Evolutionary conservation across 2,888 invertebrate genomes (phyloP).

Genomic region (Autographa pulchrina): DNA sequence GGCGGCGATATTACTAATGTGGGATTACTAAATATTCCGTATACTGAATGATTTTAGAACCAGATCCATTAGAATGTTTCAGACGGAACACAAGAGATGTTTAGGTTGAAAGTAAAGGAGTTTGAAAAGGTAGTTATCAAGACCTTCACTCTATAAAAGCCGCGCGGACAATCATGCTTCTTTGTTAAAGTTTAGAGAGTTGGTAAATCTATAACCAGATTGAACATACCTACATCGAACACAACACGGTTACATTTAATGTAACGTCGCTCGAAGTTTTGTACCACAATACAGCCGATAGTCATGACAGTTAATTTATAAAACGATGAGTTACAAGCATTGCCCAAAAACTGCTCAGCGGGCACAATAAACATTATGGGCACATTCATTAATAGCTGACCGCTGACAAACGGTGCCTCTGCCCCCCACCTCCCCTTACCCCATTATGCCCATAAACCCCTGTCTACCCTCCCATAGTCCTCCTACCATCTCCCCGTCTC

Average conservation of each 20-base stretch:
- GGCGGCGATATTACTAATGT: constrained; percentile 7
- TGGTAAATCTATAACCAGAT: constrained; percentile 29
- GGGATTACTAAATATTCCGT: neutral
- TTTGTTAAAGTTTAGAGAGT: neutral
- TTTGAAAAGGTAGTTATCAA: neutral
- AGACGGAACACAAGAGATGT: neutral
- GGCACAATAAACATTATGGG: constrained; percentile 86
- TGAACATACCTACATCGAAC: constrained; percentile 9
- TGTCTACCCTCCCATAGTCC: constrained; percentile 67
- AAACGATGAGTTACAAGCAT: constrained; percentile 82
- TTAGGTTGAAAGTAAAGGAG: neutral
- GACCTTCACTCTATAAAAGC: neutral
- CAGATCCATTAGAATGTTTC: neutral
- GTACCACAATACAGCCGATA: constrained; percentile 47
- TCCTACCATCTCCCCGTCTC: constrained; percentile 71
- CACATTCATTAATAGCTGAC: constrained; percentile 87
- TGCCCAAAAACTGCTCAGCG: constrained; percentile 82
- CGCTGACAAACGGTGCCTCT: constrained; percentile 85
- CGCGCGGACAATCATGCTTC: neutral
- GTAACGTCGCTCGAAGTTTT: constrained; percentile 33
- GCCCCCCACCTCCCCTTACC: constrained; percentile 73
- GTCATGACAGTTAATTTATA: constrained; percentile 80
- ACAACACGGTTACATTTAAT: constrained; percentile 42
- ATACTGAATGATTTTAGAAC: neutral
- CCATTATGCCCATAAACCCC: constrained; percentile 75